Conservation (phyloP, 1,140 invertebrate genomes). For the Helicoverpa armigera region DNA sequence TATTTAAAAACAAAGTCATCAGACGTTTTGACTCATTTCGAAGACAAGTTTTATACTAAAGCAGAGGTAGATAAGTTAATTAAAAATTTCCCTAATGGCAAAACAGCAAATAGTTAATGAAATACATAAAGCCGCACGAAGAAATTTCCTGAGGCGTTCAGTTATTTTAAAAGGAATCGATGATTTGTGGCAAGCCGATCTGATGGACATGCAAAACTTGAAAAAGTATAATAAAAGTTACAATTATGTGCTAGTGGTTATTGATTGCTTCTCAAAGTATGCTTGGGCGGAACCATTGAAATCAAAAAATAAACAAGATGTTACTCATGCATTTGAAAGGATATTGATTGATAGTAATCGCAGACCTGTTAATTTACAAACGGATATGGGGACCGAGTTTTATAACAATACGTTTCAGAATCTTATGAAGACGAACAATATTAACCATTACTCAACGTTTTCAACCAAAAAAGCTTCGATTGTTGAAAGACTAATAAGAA, state of each 20-base stretch:
- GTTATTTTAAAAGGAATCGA: constrained; percentile 71
- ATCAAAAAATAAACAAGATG: constrained; percentile 77
- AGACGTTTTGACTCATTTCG: constrained; percentile 1
- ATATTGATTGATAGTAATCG: constrained; percentile 60
- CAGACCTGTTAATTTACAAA: constrained; percentile 79
- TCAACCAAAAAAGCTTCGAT: constrained; percentile 80
- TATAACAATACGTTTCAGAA: constrained; percentile 72
- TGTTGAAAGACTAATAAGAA: constrained; percentile 5
- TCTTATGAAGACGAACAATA: neutral
- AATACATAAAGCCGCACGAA: constrained; percentile 72
- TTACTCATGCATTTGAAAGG: constrained; percentile 51
- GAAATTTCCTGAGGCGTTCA: constrained; percentile 69
- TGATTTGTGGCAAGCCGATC: constrained; percentile 79
- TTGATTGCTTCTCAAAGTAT: constrained; percentile 84
- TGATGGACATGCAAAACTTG: constrained; percentile 74
- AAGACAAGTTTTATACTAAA: constrained; percentile 47
- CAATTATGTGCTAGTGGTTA: constrained; percentile 82
- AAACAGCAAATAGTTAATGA: constrained; percentile 59
- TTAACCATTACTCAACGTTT: constrained; percentile 76
- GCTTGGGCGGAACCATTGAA: constrained; percentile 82
- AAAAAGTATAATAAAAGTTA: constrained; percentile 72
- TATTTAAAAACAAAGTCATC: constrained; percentile 9
- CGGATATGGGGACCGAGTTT: constrained; percentile 82
- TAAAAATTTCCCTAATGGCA: neutral
- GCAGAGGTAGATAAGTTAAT: constrained; percentile 49